Conservation (phyloP, 2,888 invertebrate genomes). For the Melieria omissa region DNA sequence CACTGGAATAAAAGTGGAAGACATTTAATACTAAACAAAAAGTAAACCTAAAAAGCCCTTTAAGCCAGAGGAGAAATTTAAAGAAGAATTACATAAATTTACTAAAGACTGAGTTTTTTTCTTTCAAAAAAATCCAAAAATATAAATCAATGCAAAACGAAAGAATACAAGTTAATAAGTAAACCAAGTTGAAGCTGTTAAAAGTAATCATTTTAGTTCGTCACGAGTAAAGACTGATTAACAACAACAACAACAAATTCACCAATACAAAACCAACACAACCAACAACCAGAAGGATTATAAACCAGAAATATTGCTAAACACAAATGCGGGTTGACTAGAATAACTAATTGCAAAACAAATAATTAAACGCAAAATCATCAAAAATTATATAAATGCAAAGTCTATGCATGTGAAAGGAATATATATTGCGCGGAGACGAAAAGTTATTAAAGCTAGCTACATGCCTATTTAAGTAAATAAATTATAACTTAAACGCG, state of each 20-base stretch:
- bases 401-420: too few species aligned
- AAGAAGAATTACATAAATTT: constrained; percentile 23
- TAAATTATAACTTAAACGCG: constrained; percentile 24
- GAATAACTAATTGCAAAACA: not conserved
- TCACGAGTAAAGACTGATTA: constrained; percentile 57
- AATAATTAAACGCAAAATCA: constrained; percentile 10
- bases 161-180: not conserved
- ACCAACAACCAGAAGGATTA: constrained; percentile 15
- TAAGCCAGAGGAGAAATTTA: not conserved
- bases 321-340: constrained; percentile 37
- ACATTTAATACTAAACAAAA: constrained; percentile 19
- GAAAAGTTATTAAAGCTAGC: constrained; percentile 18
- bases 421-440: not conserved
- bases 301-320: constrained; percentile 4
- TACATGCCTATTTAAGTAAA: not conserved
- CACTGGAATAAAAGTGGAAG: not conserved
- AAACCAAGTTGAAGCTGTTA: too few species aligned
- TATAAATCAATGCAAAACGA: constrained; percentile 9
- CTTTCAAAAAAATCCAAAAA: constrained; percentile 15
- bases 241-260: constrained; percentile 43
- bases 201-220: constrained; percentile 22
- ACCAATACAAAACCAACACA: constrained; percentile 24
- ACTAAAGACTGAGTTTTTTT: constrained; percentile 39
- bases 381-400: not conserved
- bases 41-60: constrained; percentile 9